Base-by-base conservation (phyloP, 2,113 vertebrate genomes). In the Panthera tigris region DNA sequence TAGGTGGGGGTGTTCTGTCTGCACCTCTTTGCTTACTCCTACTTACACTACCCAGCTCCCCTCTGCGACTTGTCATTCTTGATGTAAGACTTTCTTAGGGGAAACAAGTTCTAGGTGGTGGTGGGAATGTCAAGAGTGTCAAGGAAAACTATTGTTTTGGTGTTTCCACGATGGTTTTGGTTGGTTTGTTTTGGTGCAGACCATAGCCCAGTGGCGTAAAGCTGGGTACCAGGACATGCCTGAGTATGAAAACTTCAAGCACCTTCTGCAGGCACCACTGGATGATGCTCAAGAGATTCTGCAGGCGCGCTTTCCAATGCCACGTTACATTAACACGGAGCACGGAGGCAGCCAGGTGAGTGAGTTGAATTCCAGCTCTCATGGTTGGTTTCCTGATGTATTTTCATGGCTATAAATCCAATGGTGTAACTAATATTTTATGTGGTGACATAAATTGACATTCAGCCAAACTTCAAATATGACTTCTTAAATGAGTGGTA, bases 181-280 rank as follows among this genome's bases (percentile, higher is more conserved):
- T 97, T 69, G 33, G 2, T 90, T 97, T 76, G 69, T 76, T 66
- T 21, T 14, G 87, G 41, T 87, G 68, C 90, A 99, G 99, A 99
- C 99, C 33, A 99, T 99, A 81, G 99, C 99, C 39, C 99, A 99
- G 98, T 99, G 99, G 99, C 99, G 99, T 86, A 99, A 99, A 98
- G 99, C 99, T 36, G 99, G 99, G 41, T 99, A 99, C 99, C 99
- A 99, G 98, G 99, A 99, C 73, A 99, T 99, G 99, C 98, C 99
- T 0, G 99, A 99, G 89, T 99, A 99, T 33, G 99, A 99, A 98
- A 99, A 99, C 98, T 99, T 99, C 98, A 99, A 99, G 97, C 99
- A 99, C 97, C 99, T 99, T 68, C 98, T 99, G 55, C 99, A 99
- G 96, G 99, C 99, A 61, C 99, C 99, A 0, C 97, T 99, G 94